phyloP scores from a whole-genome alignment of 2,113 vertebrate species.

The Xiphias gladius region DNA sequence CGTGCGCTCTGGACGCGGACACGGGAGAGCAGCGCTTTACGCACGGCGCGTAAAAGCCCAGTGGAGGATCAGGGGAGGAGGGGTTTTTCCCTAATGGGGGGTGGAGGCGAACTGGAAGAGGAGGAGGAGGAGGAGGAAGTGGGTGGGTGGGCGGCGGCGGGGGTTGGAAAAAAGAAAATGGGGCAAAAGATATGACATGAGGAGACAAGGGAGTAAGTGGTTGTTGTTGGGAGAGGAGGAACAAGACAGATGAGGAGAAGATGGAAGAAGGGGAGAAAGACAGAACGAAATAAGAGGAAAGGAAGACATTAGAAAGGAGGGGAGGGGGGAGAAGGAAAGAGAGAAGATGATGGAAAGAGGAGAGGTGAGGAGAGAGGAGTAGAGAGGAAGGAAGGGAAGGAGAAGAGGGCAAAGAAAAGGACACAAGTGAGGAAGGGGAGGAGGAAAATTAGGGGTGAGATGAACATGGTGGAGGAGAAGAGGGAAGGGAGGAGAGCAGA shows the following conservation, averaged over 20 bases:
- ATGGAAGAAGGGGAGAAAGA: no score
- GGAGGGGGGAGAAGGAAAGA: no score
- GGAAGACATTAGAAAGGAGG: no score
- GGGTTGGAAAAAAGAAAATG: neutral
- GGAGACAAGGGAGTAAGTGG: neutral
- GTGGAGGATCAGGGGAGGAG: slow-evolving; percentile 20
- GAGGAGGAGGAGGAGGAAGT: neutral
- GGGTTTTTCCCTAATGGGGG: neutral
- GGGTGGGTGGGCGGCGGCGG: neutral
- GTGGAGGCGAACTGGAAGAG: neutral
- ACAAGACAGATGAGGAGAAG: neutral
- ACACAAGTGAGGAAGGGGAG: no score
- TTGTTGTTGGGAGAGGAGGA: neutral
- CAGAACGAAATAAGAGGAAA: neutral
- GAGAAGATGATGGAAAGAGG: no score
- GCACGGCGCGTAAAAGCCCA: slow-evolving; percentile 51
- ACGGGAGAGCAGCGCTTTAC: slow-evolving; percentile 52
- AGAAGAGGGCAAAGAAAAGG: no score
- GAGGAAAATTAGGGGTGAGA: no score
- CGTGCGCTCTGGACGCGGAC: slow-evolving; percentile 51
- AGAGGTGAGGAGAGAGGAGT: neutral
- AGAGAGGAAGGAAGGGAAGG: neutral
- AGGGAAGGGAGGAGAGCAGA: no score
- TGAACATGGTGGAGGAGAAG: no score
- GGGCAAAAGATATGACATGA: neutral